A percentile compares a stretch with the other conserved stretches of the same genome.
Evolutionary conservation across 1,140 invertebrate genomes (phyloP).

Genomic region (Leptopilina boulardi): DNA sequence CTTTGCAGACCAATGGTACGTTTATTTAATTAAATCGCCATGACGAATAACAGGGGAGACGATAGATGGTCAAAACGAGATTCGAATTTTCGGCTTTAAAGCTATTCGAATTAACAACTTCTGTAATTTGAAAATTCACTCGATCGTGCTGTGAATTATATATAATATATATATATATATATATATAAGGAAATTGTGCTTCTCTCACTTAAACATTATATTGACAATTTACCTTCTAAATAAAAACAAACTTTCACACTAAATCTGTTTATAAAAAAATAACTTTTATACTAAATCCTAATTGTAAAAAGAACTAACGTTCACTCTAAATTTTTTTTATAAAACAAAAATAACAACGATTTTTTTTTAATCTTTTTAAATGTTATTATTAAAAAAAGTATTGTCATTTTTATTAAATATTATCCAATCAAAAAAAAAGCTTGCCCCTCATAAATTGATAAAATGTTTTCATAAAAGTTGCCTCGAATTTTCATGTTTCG

Average conservation of each 20-base stretch:
- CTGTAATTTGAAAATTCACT: constrained; percentile 2
- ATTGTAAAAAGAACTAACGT: too few relatives aligned
- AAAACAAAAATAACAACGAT: too few relatives aligned
- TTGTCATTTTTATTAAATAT: not conserved
- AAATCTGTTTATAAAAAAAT: too few relatives aligned
- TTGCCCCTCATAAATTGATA: not conserved
- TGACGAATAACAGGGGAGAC: not conserved
- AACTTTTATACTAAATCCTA: too few relatives aligned
- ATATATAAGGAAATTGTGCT: too few relatives aligned
- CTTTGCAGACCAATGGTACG: constrained; percentile 9
- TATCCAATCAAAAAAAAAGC: not conserved
- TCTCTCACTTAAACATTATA: not conserved
- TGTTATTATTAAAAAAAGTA: too few relatives aligned
- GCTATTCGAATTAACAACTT: not conserved
- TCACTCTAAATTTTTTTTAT: too few relatives aligned
- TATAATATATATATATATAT: too few relatives aligned
- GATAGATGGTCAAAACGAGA: not conserved
- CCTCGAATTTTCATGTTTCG: not conserved
- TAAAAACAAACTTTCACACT: too few relatives aligned
- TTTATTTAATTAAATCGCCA: constrained; percentile 17
- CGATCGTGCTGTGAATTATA: not conserved
- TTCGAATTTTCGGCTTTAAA: not conserved
- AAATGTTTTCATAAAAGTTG: constrained; percentile 2
- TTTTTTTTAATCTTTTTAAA: too few relatives aligned
- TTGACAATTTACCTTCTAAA: not conserved